Percentiles rank a stretch among this genome's conserved stretches.
These are phyloP conservation scores for Chloropsis cyanopogon DNA, from an alignment of 2,113 vertebrate species.

Conservation along the genomic window DNA sequence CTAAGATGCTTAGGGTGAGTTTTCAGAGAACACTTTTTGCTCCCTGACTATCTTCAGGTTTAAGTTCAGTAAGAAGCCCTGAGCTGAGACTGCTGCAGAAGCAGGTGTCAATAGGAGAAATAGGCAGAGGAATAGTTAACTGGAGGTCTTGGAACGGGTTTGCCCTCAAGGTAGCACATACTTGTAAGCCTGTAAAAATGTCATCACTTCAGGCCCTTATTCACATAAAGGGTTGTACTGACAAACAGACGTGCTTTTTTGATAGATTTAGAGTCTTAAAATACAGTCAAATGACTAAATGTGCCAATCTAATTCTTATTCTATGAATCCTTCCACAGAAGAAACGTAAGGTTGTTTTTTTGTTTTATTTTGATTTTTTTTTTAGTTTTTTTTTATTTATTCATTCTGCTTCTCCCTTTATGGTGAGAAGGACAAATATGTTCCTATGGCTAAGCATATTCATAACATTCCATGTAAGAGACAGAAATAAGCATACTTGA, in stretches of 20 bases:
- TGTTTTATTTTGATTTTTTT: too few relatives aligned
- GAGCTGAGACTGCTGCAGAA: not conserved
- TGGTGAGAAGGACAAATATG: not conserved
- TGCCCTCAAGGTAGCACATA: not conserved
- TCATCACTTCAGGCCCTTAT: not conserved
- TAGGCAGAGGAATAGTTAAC: not conserved
- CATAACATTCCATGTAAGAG: not conserved
- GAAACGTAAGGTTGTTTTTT: not conserved
- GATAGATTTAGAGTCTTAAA: not conserved
- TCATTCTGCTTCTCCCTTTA: not conserved
- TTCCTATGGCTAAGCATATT: conserved; percentile 35
- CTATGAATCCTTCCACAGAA: not conserved
- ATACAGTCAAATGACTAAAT: not conserved
- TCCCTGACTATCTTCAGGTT: not conserved
- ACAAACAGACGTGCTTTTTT: not conserved
- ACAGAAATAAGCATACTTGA: not conserved
- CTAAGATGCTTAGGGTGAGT: not conserved
- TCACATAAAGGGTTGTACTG: not conserved
- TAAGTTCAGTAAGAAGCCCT: not conserved
- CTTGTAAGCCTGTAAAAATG: not conserved
- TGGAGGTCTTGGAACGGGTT: not conserved
- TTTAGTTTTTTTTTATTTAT: not conserved
- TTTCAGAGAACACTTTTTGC: not conserved
- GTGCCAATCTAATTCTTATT: not conserved
- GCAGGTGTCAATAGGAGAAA: not conserved